Percentiles rank a stretch among this genome's conserved stretches.
These are phyloP conservation scores for Pithys albifrons DNA, from an alignment of 2,113 vertebrate genomes.

Conservation along the genomic window DNA sequence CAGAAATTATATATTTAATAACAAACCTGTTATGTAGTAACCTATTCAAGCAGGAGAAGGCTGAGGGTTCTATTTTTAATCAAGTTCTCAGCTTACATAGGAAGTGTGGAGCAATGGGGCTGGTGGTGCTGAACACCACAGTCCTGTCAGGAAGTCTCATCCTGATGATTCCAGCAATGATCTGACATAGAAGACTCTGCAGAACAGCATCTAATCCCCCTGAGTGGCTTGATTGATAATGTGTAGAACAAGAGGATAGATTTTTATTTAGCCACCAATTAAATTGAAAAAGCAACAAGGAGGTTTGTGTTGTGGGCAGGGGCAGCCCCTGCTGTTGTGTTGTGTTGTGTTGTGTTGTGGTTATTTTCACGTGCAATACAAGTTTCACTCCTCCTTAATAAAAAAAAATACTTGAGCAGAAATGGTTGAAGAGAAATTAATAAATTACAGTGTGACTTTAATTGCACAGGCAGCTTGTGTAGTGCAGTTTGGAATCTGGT, in stretches of 20 bases:
- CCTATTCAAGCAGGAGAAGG: conserved; percentile 31
- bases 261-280: background rate
- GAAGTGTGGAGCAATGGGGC: conserved; percentile 29
- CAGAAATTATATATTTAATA: conserved; percentile 62
- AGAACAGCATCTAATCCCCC: background rate
- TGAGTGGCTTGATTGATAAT: background rate
- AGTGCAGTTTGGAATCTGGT: background rate
- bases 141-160: background rate
- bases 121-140: background rate
- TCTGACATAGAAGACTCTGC: background rate
- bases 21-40: conserved; percentile 55
- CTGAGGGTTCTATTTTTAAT: conserved; percentile 30
- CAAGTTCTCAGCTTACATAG: background rate
- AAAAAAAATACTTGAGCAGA: background rate
- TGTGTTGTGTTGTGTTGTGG: background rate
- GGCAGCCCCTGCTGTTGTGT: background rate
- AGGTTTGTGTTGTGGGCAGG: background rate
- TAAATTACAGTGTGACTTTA: background rate
- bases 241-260: background rate
- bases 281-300: background rate
- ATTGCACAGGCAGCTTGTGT: background rate
- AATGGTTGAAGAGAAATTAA: background rate
- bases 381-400: background rate
- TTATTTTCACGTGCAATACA: background rate
- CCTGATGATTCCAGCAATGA: background rate